These are phyloP conservation scores for Glossophaga mutica DNA, from an alignment of 2,797 vertebrate genomes.

Conservation along the genomic window DNA sequence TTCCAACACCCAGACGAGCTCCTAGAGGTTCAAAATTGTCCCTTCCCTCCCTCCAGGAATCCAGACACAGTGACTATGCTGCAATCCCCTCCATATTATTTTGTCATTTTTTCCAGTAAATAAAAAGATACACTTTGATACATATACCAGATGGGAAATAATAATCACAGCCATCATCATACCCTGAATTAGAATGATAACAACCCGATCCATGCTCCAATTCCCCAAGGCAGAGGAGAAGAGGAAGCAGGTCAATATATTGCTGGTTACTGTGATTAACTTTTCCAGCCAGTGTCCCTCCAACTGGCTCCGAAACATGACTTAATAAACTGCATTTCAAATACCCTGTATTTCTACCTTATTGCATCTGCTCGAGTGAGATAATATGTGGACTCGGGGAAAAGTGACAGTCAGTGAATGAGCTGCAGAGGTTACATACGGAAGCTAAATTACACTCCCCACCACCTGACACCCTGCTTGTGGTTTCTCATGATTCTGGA, in stretches of 20 bases:
- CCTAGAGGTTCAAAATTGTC: neutral
- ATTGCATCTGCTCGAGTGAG: constrained; percentile 74
- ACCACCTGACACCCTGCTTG: constrained; percentile 9
- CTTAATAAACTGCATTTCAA: constrained; percentile 79
- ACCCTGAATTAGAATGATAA: constrained; percentile 10
- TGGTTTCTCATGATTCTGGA: neutral
- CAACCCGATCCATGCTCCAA: neutral
- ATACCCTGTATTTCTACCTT: constrained; percentile 73
- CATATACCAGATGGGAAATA: neutral
- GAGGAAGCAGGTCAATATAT: constrained; percentile 58
- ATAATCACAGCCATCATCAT: neutral
- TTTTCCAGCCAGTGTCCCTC: constrained; percentile 70
- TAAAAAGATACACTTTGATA: neutral
- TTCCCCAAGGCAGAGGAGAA: constrained; percentile 42
- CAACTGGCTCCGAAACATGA: constrained; percentile 66
- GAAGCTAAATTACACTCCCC: constrained; percentile 51
- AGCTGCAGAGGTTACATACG: constrained; percentile 53
- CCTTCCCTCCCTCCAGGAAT: neutral
- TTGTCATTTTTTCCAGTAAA: constrained; percentile 37
- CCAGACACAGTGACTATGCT: neutral
- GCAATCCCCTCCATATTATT: neutral
- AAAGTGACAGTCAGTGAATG: constrained; percentile 69
- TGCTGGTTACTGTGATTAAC: constrained; percentile 68
- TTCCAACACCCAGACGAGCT: constrained; percentile 30
- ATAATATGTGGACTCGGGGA: constrained; percentile 73